Evolutionary conservation across 2,113 vertebrate species (phyloP).

Genomic region (Arothron firmamentum): DNA sequence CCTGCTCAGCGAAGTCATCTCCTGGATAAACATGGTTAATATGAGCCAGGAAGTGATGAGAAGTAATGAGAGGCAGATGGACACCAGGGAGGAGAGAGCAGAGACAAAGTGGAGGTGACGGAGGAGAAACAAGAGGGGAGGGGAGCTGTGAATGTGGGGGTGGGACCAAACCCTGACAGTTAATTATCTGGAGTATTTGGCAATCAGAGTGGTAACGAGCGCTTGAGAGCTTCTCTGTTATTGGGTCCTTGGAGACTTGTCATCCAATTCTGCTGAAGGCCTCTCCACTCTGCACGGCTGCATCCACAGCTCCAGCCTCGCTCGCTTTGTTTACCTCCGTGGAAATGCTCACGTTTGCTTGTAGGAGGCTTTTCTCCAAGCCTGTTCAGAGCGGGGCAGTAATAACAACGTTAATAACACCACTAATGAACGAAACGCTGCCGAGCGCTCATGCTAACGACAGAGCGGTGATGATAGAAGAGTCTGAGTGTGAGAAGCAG

Average conservation of each 20-base stretch:
- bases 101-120: slow-evolving; percentile 2
- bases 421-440: too few species aligned
- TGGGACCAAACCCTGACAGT: slow-evolving; percentile 62
- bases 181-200: slow-evolving; percentile 70
- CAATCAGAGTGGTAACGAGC: slow-evolving; percentile 62
- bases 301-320: slow-evolving; percentile 10
- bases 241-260: slow-evolving; percentile 50
- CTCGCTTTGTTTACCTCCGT: too few species aligned
- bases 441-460: too few species aligned
- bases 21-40: slow-evolving; percentile 52
- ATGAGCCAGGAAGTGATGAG: slow-evolving; percentile 44
- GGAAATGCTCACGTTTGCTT: too few species aligned
- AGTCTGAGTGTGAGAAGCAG: too few species aligned
- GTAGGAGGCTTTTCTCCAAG: too few species aligned
- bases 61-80: slow-evolving; percentile 40
- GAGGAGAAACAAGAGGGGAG: neutral
- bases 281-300: slow-evolving; percentile 41
- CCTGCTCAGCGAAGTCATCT: slow-evolving; percentile 3
- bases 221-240: slow-evolving; percentile 53
- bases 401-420: too few species aligned
- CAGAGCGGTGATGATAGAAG: too few species aligned
- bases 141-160: slow-evolving; percentile 1
- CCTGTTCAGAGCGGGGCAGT: too few species aligned
- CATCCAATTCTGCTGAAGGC: slow-evolving; percentile 47
- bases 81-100: slow-evolving; percentile 3